Percentiles rank a stretch among this genome's conserved stretches.
Conservation (phyloP, 2,888 invertebrate species). For the Limnephilus lunatus region DNA sequence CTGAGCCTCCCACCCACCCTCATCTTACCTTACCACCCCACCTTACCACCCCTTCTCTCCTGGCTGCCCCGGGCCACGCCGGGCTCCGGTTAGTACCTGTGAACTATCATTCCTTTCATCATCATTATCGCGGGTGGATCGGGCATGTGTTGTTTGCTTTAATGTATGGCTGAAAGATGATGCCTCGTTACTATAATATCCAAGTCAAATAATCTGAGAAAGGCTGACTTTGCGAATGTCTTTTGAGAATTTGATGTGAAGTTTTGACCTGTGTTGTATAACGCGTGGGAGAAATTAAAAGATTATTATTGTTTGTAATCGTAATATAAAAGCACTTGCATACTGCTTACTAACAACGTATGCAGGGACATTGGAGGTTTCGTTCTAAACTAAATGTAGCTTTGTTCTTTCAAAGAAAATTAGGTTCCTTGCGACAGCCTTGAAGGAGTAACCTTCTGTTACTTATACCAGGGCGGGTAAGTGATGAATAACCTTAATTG, state of each 20-base stretch:
- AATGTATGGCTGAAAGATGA: constrained; percentile 19
- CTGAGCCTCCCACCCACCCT: neutral
- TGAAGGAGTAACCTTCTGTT: no score
- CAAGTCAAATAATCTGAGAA: neutral
- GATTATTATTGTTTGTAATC: no score
- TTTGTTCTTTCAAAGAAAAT: no score
- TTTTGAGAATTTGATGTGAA: neutral
- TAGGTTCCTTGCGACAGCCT: no score
- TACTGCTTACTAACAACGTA: no score
- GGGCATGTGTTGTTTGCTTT: constrained; percentile 10
- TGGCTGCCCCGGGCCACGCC: neutral
- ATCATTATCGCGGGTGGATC: neutral
- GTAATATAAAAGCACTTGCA: no score
- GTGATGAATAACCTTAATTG: no score
- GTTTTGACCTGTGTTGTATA: neutral
- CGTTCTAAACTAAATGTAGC: no score
- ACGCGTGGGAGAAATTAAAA: neutral
- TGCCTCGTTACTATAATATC: neutral
- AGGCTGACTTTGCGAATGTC: neutral
- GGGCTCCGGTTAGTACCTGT: neutral
- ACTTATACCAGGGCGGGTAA: no score
- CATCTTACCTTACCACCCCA: neutral
- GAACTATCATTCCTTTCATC: neutral
- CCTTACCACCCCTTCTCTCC: neutral
- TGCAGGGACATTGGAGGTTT: no score